Evolutionary conservation across 64 coral and sea anemone species (phyloP).

Genomic region (Catalaphyllia jardinei): DNA sequence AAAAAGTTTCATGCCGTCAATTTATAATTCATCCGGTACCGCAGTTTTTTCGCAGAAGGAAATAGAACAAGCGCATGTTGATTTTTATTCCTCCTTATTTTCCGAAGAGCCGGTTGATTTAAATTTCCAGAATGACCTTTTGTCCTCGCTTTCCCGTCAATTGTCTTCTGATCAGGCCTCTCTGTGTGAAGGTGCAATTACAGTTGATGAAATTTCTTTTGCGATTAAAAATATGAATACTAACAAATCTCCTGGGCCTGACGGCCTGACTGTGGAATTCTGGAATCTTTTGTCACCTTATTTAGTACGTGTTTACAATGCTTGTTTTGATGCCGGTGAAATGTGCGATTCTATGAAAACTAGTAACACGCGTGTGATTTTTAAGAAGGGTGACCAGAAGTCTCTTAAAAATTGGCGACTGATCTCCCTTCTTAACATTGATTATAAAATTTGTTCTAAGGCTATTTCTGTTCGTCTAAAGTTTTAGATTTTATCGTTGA

Average conservation of each 20-base stretch:
- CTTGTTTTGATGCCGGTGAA: no score
- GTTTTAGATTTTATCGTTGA: background rate
- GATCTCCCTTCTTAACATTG: background rate
- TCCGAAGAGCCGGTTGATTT: background rate
- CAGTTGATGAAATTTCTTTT: background rate
- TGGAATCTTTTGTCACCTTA: background rate
- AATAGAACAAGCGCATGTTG: background rate
- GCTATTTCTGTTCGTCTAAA: background rate
- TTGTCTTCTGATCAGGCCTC: background rate
- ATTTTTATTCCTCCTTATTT: constrained; percentile 20
- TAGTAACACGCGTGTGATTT: background rate
- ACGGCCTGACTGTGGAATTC: constrained; percentile 47
- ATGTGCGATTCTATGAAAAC: background rate
- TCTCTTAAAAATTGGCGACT: background rate
- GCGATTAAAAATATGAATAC: background rate
- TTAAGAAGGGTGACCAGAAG: background rate
- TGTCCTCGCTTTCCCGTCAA: background rate
- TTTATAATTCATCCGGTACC: no score
- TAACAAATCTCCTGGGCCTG: constrained; percentile 24
- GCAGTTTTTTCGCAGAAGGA: background rate
- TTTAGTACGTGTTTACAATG: background rate
- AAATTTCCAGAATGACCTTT: constrained; percentile 9
- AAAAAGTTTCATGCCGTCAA: no score
- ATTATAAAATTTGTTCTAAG: constrained; percentile 19
- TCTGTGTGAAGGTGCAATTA: background rate